Conservation (phyloP, 2,888 invertebrate genomes). For the Stegophylla sp. region DNA sequence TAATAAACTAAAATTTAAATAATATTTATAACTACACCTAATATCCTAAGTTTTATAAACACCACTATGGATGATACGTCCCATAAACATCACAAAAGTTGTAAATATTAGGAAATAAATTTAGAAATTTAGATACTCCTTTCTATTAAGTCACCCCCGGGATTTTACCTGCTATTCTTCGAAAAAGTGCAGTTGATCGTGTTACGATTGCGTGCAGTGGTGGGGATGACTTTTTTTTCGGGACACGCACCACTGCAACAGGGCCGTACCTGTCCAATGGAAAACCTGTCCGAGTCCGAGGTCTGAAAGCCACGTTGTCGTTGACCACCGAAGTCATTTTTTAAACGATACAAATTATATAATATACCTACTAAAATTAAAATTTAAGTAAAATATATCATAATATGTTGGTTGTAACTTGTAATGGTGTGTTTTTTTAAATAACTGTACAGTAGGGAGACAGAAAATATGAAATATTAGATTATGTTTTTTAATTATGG, state of each 20-base stretch:
- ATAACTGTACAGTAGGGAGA: no score
- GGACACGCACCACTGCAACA: not conserved
- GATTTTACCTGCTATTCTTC: conserved; percentile 33
- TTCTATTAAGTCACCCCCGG: not conserved
- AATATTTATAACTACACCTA: no score
- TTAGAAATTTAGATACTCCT: no score
- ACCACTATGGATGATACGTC: no score
- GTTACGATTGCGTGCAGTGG: not conserved
- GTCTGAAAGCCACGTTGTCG: conserved; percentile 14
- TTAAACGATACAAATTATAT: no score
- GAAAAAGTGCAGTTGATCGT: conserved; percentile 10
- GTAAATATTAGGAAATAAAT: not conserved
- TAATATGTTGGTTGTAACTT: no score
- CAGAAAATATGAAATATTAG: no score
- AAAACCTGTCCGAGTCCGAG: conserved; percentile 44
- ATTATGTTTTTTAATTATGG: not conserved
- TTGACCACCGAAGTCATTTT: conserved; percentile 23
- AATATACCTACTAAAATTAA: no score
- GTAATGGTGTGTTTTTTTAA: no score
- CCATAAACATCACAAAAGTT: not conserved
- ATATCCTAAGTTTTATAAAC: no score
- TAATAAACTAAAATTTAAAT: no score
- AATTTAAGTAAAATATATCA: no score
- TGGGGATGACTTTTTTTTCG: conserved; percentile 11
- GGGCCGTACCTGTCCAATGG: conserved; percentile 47